These are phyloP conservation scores for Chrysogorgia sp. DNA, from an alignment of 92 coral and sea anemone species.

Conservation along the genomic window DNA sequence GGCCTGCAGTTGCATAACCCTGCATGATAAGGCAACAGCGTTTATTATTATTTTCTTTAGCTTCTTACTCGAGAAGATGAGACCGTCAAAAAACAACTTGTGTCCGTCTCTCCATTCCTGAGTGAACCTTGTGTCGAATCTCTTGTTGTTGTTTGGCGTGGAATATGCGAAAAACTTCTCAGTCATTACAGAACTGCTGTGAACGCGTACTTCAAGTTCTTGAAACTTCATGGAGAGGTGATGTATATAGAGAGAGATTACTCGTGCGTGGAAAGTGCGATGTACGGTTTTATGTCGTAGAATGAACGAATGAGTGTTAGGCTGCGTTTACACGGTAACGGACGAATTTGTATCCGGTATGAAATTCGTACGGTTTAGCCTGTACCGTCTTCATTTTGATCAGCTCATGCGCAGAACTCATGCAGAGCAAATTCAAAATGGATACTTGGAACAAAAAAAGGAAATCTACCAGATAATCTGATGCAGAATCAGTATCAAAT, in stretches of 20 bases:
- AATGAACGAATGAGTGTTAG: too few relatives aligned
- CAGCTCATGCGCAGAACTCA: too few relatives aligned
- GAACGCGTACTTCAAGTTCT: conserved; percentile 95
- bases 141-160: conserved; percentile 85
- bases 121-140: conserved; percentile 74
- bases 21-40: background rate
- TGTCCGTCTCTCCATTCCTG: conserved; percentile 72
- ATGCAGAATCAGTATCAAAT: too few relatives aligned
- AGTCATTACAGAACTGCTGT: conserved; percentile 97
- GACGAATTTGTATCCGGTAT: too few relatives aligned
- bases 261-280: background rate
- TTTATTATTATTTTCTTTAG: background rate
- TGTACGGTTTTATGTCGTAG: too few relatives aligned
- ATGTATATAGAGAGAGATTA: background rate
- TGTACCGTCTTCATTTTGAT: too few relatives aligned
- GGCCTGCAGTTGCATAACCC: too few relatives aligned
- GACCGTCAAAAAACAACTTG: conserved; percentile 78
- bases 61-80: conserved; percentile 39
- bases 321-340: too few relatives aligned
- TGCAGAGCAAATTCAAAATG: too few relatives aligned
- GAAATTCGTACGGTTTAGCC: too few relatives aligned
- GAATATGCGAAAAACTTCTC: conserved; percentile 85
- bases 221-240: conserved; percentile 85
- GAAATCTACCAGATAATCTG: too few relatives aligned
- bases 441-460: too few relatives aligned